These are phyloP conservation scores for Branchellion lobata DNA, from an alignment of 2,888 invertebrate species.

Conservation along the genomic window DNA sequence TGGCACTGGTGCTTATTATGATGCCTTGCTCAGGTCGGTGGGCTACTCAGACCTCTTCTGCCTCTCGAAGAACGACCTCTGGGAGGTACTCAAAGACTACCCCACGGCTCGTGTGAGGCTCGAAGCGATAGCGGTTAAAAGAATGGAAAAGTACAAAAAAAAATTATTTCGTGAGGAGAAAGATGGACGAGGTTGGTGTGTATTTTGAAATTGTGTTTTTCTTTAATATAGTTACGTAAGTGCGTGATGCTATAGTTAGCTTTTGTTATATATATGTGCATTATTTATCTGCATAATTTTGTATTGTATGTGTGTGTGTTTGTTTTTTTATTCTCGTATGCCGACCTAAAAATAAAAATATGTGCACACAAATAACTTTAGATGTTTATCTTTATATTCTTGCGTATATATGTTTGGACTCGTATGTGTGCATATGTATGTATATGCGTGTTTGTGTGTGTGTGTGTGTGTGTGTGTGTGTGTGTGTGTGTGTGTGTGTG, in stretches of 20 bases:
- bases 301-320: too few species aligned
- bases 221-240: neutral
- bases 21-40: constrained; percentile 69
- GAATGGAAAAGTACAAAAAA: constrained; percentile 94
- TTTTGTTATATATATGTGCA: too few species aligned
- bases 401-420: too few species aligned
- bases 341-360: too few species aligned
- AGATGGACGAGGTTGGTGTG: constrained; percentile 31
- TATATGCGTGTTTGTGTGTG: too few species aligned
- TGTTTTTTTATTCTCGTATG: too few species aligned
- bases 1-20: neutral
- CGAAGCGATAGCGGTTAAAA: constrained; percentile 93
- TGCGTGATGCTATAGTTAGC: neutral
- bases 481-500: too few species aligned
- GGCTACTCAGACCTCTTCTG: constrained; percentile 98
- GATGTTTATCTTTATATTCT: too few species aligned
- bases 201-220: neutral
- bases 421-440: too few species aligned
- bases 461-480: too few species aligned
- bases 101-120: constrained; percentile 70
- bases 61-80: constrained; percentile 97
- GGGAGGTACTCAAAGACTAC: constrained; percentile 87
- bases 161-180: constrained; percentile 56
- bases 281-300: too few species aligned
- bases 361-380: too few species aligned